Evolutionary conservation across 2,888 invertebrate species (phyloP).

Genomic region (Sclerodermus sp.): DNA sequence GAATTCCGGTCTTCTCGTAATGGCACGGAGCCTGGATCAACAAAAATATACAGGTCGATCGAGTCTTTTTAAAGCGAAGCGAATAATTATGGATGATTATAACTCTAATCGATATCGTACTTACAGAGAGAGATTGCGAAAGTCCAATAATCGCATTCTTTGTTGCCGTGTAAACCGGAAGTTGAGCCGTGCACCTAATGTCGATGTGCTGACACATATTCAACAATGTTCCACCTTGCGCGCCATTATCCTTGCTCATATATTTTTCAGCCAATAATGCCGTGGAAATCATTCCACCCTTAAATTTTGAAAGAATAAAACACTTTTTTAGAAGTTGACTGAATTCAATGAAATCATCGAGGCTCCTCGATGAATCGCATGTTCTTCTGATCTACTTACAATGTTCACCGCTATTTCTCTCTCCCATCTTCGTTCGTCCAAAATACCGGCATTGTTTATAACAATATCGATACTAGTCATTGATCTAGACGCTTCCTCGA

Average conservation of each 20-base stretch:
- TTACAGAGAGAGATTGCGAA: conserved; percentile 43
- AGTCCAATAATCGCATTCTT: conserved; percentile 53
- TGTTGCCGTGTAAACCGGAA: conserved; percentile 53
- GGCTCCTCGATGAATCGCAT: too few species aligned
- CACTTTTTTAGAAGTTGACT: too few species aligned
- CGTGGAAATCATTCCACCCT: conserved; percentile 47
- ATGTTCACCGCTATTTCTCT: conserved; percentile 75
- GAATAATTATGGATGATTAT: neutral
- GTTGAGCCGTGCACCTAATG: conserved; percentile 37
- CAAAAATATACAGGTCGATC: neutral
- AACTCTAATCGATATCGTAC: conserved; percentile 5
- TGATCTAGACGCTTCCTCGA: conserved; percentile 68
- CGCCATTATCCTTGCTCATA: conserved; percentile 53
- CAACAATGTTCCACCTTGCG: conserved; percentile 57
- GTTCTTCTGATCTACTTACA: conserved; percentile 60
- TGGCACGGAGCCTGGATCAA: conserved; percentile 37
- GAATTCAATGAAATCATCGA: too few species aligned
- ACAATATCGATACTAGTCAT: conserved; percentile 75
- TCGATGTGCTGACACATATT: conserved; percentile 59
- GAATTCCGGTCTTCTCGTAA: conserved; percentile 50
- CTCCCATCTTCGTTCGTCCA: conserved; percentile 77
- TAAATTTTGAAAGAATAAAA: neutral
- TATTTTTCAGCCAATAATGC: conserved; percentile 53
- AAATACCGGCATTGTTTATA: conserved; percentile 78
- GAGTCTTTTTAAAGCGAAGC: too few species aligned